A percentile compares a stretch with the other conserved stretches of the same genome.
phyloP scores from a whole-genome alignment of 2,797 vertebrate genomes.

The Danionella dracula region DNA sequence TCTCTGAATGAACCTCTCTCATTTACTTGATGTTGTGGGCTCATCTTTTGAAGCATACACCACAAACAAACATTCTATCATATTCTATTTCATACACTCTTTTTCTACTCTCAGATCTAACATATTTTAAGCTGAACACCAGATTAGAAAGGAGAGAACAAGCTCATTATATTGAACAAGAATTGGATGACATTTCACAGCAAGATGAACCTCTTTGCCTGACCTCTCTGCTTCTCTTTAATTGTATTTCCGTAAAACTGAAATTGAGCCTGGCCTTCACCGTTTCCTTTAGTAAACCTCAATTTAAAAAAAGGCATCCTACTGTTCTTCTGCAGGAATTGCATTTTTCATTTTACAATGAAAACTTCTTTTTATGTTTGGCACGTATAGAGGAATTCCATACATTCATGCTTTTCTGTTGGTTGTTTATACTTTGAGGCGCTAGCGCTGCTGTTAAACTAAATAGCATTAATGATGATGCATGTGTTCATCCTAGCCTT shows the following conservation, averaged over 20 bases:
- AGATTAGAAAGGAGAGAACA: neutral
- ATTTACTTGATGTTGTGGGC: too few relatives aligned
- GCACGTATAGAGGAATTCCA: constrained; percentile 36
- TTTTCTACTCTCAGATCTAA: too few relatives aligned
- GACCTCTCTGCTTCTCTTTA: neutral
- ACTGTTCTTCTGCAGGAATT: too few relatives aligned
- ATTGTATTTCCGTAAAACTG: neutral
- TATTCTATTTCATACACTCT: too few relatives aligned
- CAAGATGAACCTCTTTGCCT: neutral
- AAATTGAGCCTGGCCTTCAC: neutral
- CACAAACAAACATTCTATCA: too few relatives aligned
- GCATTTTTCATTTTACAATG: too few relatives aligned
- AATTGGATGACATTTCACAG: constrained; percentile 6
- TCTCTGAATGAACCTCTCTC: too few relatives aligned
- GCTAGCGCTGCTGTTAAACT: constrained; percentile 14
- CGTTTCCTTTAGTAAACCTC: constrained; percentile 46
- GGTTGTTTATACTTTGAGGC: constrained; percentile 27
- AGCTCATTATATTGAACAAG: constrained; percentile 5
- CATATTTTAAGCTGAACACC: neutral
- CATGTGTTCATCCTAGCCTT: constrained; percentile 68
- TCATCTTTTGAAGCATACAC: too few relatives aligned
- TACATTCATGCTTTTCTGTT: neutral
- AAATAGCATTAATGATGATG: constrained; percentile 35
- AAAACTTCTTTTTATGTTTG: neutral
- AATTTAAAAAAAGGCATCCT: too few relatives aligned